Conservation (phyloP, 2,113 vertebrate species). For the Zonotrichia leucophrys region DNA sequence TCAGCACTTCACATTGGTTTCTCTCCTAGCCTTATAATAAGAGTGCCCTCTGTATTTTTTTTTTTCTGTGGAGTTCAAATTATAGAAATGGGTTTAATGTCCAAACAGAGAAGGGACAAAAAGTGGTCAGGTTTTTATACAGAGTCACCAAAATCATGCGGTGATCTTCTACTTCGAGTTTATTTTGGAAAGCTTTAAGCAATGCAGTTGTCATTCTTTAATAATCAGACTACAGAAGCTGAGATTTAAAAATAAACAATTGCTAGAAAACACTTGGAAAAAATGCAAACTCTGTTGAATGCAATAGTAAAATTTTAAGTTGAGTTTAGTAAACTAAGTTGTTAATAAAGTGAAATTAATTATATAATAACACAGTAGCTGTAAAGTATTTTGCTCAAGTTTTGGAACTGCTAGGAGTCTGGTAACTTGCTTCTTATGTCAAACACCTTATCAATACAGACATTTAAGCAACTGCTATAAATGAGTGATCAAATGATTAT, state of each 20-base stretch:
- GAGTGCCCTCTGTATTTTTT: slow-evolving; percentile 61
- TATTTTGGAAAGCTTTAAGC: slow-evolving; percentile 53
- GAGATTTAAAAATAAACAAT: background rate
- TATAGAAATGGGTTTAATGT: slow-evolving; percentile 56
- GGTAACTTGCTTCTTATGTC: slow-evolving; percentile 66
- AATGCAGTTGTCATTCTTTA: slow-evolving; percentile 30
- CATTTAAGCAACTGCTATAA: slow-evolving; percentile 84
- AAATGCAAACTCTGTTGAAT: slow-evolving; percentile 51
- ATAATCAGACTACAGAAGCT: slow-evolving; percentile 14
- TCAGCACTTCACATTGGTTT: background rate
- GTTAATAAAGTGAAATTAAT: slow-evolving; percentile 23
- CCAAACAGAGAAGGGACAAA: slow-evolving; percentile 65
- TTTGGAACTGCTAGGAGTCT: slow-evolving; percentile 71
- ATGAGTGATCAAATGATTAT: slow-evolving; percentile 87
- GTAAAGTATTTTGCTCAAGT: slow-evolving; percentile 45
- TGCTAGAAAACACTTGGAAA: slow-evolving; percentile 45
- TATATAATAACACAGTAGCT: slow-evolving; percentile 40
- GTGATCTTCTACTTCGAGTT: slow-evolving; percentile 52
- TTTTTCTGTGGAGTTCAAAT: background rate
- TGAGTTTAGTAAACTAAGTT: slow-evolving; percentile 27
- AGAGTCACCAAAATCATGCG: slow-evolving; percentile 50
- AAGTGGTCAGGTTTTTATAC: slow-evolving; percentile 55
- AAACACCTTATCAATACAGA: slow-evolving; percentile 71
- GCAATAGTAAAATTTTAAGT: slow-evolving; percentile 50
- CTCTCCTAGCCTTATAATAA: slow-evolving; percentile 75